Conservation (phyloP, 2,888 invertebrate genomes). For the Eremobia ochroleuca region DNA sequence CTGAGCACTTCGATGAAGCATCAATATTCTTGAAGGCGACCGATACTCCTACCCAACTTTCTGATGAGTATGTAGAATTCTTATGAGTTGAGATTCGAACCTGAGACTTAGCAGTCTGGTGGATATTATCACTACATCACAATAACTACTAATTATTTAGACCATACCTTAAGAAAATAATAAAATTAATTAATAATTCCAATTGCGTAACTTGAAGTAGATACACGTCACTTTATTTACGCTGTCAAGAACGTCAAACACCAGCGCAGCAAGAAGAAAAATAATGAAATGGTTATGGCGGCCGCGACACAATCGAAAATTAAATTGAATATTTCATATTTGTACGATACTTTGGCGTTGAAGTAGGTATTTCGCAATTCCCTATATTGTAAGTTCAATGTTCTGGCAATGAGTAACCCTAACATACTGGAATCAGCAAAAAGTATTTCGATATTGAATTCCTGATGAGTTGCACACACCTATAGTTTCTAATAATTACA, state of each 20-base stretch:
- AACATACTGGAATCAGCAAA: conserved; percentile 43
- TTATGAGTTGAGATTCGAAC: not conserved
- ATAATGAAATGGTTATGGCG: conserved; percentile 47
- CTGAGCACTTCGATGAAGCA: not conserved
- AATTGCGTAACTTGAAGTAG: not conserved
- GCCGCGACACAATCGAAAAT: conserved; percentile 35
- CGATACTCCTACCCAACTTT: not conserved
- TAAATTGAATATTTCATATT: conserved; percentile 37
- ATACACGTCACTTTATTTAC: conserved; percentile 34
- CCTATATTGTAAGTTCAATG: conserved; percentile 38
- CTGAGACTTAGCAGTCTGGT: no score
- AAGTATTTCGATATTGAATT: conserved; percentile 23
- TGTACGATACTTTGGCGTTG: conserved; percentile 11
- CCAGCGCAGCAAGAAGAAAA: conserved; percentile 29
- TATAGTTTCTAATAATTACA: conserved; percentile 27
- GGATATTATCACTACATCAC: not conserved
- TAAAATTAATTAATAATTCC: conserved; percentile 1
- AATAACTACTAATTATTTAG: not conserved
- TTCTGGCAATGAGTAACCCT: conserved; percentile 31
- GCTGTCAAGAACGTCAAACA: conserved; percentile 28
- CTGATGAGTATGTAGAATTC: not conserved
- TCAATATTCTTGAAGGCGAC: not conserved
- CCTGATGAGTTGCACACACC: conserved; percentile 19
- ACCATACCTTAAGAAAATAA: conserved; percentile 12
- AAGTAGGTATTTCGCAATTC: conserved; percentile 32